Conservation (phyloP, 2,113 vertebrate species). For the Macaca mulatta region DNA sequence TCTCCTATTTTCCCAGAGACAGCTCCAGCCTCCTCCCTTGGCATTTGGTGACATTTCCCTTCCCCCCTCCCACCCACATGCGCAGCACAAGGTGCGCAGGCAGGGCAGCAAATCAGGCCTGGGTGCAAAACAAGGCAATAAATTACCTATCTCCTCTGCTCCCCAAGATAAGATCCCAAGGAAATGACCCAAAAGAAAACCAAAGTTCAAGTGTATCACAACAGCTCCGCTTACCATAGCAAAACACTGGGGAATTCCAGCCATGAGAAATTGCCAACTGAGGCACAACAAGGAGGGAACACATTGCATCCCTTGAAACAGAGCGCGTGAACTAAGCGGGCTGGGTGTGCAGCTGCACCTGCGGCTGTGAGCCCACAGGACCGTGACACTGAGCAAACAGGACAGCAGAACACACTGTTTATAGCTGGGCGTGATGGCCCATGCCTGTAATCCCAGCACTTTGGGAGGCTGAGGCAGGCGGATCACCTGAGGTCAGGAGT, state of each 20-base stretch:
- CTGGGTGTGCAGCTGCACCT: not conserved
- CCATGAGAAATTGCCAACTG: not conserved
- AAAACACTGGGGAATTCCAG: not conserved
- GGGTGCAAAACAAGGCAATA: conserved; percentile 38
- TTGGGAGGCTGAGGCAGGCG: no score
- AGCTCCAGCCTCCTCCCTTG: not conserved
- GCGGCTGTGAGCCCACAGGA: not conserved
- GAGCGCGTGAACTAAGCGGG: fast-evolving
- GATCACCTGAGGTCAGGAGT: no score
- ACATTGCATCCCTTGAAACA: not conserved
- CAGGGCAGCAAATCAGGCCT: not conserved
- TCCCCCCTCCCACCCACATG: not conserved
- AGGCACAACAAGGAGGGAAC: not conserved
- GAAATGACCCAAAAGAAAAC: conserved; percentile 33
- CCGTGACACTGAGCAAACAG: not conserved
- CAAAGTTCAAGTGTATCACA: conserved; percentile 64
- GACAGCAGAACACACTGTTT: not conserved
- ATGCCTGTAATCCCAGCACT: no score
- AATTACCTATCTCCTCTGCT: conserved; percentile 39
- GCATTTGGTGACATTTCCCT: not conserved
- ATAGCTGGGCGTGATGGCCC: no score
- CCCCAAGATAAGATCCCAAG: conserved; percentile 52
- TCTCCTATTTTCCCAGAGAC: not conserved
- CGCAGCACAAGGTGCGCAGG: not conserved
- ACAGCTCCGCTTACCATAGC: conserved; percentile 7